Evolutionary conservation across 2,888 invertebrate genomes (phyloP).

Genomic region (Andrena marginata): DNA sequence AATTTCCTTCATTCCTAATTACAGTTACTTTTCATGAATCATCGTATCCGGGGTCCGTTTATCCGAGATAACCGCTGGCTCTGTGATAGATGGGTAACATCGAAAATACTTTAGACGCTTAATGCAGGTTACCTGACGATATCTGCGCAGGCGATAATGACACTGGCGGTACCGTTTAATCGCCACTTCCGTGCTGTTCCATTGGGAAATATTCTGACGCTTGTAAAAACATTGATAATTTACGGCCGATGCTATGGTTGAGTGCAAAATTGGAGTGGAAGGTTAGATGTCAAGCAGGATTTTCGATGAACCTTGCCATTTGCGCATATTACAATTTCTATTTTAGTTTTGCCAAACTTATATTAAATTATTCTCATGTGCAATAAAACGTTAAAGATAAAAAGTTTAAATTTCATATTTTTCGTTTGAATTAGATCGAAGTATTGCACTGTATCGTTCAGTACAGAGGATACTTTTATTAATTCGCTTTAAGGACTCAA

Average conservation of each 20-base stretch:
- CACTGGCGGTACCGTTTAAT: conserved; percentile 17
- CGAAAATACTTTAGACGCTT: conserved; percentile 23
- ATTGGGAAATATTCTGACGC: conserved; percentile 8
- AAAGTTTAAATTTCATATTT: no score
- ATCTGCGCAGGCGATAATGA: conserved; percentile 27
- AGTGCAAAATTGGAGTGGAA: neutral
- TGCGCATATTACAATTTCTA: no score
- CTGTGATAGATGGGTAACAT: conserved; percentile 30
- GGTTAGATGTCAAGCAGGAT: neutral
- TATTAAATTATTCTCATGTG: no score
- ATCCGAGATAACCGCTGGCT: conserved; percentile 11
- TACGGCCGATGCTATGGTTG: neutral
- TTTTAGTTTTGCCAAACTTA: no score
- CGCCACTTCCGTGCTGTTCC: conserved; percentile 8
- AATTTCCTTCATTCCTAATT: conserved; percentile 25
- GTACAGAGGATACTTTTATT: no score
- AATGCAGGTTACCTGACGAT: conserved; percentile 18
- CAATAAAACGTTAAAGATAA: no score
- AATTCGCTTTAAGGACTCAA: no score
- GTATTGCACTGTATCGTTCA: no score
- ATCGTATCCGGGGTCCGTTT: conserved; percentile 29
- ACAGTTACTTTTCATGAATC: conserved; percentile 40
- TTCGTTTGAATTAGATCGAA: no score
- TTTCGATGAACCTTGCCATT: no score
- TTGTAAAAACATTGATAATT: neutral